These are phyloP conservation scores for Lytechinus variegatus DNA, from an alignment of 35 echinoderm and acorn worm species.

Conservation along the genomic window DNA sequence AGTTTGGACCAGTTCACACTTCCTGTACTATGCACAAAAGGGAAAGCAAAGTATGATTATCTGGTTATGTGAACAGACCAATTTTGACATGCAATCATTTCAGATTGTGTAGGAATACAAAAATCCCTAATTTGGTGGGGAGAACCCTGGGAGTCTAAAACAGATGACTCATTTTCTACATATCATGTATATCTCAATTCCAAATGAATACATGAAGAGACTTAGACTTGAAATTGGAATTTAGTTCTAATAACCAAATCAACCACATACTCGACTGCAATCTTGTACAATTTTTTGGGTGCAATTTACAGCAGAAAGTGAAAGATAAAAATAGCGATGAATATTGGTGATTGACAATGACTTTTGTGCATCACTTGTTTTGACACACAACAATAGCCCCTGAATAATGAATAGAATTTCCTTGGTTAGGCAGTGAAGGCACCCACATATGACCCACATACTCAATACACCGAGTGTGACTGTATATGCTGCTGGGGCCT, in stretches of 20 bases:
- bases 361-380: neutral
- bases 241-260: too few species aligned
- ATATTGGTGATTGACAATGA: slow-evolving; percentile 8
- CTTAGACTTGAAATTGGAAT: too few species aligned
- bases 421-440: neutral
- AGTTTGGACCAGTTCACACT: too few species aligned
- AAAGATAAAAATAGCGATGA: neutral
- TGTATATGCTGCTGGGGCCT: neutral
- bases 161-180: neutral
- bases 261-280: too few species aligned
- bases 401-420: neutral
- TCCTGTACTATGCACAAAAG: too few species aligned
- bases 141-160: neutral
- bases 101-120: neutral
- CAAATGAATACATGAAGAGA: neutral
- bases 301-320: neutral
- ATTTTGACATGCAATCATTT: neutral
- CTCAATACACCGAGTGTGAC: neutral
- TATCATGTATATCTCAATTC: neutral
- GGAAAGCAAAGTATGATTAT: too few species aligned
- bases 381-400: neutral
- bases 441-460: neutral
- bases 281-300: neutral
- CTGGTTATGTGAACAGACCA: neutral
- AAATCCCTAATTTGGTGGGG: neutral